phyloP scores from a whole-genome alignment of 2,888 invertebrate genomes.

The Gari tellinella region DNA sequence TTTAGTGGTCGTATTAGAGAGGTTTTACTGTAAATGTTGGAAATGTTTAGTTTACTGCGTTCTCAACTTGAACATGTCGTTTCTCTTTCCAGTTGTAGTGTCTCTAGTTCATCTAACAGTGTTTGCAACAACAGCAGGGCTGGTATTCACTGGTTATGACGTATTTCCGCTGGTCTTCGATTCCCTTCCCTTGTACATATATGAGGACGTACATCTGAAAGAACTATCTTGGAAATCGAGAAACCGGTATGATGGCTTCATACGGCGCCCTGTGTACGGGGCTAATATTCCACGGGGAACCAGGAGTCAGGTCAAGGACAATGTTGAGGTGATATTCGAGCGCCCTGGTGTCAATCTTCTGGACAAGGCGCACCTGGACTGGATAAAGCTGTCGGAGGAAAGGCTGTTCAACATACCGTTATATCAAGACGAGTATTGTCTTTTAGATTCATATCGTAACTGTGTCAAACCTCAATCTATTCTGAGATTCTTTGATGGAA shows the following conservation, averaged over 20 bases:
- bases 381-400: slow-evolving; percentile 55
- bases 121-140: slow-evolving; percentile 49
- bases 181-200: slow-evolving; percentile 59
- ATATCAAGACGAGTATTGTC: slow-evolving; percentile 57
- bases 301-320: slow-evolving; percentile 57
- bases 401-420: slow-evolving; percentile 36
- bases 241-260: slow-evolving; percentile 18
- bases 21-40: no score
- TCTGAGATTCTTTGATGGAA: slow-evolving; percentile 66
- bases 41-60: no score
- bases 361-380: slow-evolving; percentile 35
- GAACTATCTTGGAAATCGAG: slow-evolving; percentile 59
- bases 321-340: slow-evolving; percentile 61
- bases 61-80: no score
- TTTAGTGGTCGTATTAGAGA: no score
- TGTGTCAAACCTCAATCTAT: slow-evolving; percentile 65
- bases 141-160: slow-evolving; percentile 55
- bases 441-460: slow-evolving; percentile 23
- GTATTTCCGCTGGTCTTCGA: slow-evolving; percentile 67
- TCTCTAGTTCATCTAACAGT: slow-evolving; percentile 51
- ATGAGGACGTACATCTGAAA: slow-evolving; percentile 57
- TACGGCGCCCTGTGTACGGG: slow-evolving; percentile 55
- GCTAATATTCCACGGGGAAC: slow-evolving; percentile 47
- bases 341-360: slow-evolving; percentile 54
- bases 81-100: slow-evolving; percentile 62